Evolutionary conservation across 64 coral and sea anemone species (phyloP), one percentile per base, ranked within the genome.

Genomic region (Pocillopora verrucosa): DNA sequence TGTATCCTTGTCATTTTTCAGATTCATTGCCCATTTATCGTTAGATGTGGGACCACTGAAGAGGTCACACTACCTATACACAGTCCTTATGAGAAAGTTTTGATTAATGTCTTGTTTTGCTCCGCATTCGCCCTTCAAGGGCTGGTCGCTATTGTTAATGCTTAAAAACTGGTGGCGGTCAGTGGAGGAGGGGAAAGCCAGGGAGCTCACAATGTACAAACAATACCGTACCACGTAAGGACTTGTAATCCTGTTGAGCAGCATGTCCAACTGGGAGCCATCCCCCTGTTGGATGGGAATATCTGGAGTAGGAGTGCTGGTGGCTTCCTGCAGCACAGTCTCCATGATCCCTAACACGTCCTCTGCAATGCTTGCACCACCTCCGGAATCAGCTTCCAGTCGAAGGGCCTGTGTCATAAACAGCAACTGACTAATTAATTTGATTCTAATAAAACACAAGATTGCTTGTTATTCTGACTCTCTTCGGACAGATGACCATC

Each of bases 281-380:
- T 98, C 96, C 15, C 91, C 93, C 77, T 98, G 89, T 36, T 88
- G 92, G 0, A 89, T 59, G 36, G 96, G 87, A 26, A 88, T 86
- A 10, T 78, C 87, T 16, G 87, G 88, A 61, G 94, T 84, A 51
- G 93, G 87, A 12, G 93, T 88, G 36, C 82, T 88, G 19, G 91
- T 95, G 19, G 88, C 96, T 78, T 95, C 93, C 67, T 98, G 96
- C 11, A 98, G 85, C 60, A 98, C 86, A 6, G 87, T 95, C 84
- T 98, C 96, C 90, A 98, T 98, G 69, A 98, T 98, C n/a, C 91
- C 78, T 14, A 98, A 65, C 17, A 95, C 94, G 38, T 98, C 93
- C 76, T 98, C 96, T 58, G 94, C 94, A 64, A 96, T 93, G 22
- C 83, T 86, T 0, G 94, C 94, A 10, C 94, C 94, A 12, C 94